Conservation (phyloP, 2,888 invertebrate species). For the Pristionchus exspectatus region DNA sequence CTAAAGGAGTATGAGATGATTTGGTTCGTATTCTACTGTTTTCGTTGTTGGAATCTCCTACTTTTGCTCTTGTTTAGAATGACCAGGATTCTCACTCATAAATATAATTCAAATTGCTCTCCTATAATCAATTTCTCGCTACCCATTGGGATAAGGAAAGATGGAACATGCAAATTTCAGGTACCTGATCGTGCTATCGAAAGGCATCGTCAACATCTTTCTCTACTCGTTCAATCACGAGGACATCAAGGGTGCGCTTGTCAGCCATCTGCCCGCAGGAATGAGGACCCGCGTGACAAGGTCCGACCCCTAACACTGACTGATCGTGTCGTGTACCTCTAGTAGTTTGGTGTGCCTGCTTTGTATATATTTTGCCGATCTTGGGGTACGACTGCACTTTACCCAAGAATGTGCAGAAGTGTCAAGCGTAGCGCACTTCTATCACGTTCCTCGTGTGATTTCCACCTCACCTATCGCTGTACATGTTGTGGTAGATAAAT, state of each 20-base stretch:
- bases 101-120: too few relatives aligned
- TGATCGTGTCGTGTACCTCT: neutral
- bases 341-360: neutral
- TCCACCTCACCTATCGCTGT: neutral
- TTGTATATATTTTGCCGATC: neutral
- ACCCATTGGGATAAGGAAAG: too few relatives aligned
- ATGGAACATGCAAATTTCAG: too few relatives aligned
- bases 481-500: too few relatives aligned
- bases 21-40: too few relatives aligned
- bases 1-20: conserved; percentile 51
- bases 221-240: conserved; percentile 53
- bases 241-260: conserved; percentile 43
- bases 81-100: neutral
- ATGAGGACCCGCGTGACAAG: neutral
- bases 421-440: neutral
- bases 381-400: neutral
- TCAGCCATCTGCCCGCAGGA: neutral
- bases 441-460: neutral
- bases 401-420: too few relatives aligned
- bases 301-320: conserved; percentile 3
- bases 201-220: conserved; percentile 54
- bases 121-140: too few relatives aligned
- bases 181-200: conserved; percentile 55
- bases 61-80: too few relatives aligned
- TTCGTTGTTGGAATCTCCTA: too few relatives aligned